Base-by-base conservation (phyloP, 2,888 invertebrate genomes). In the Drosophila vallismaia region DNA sequence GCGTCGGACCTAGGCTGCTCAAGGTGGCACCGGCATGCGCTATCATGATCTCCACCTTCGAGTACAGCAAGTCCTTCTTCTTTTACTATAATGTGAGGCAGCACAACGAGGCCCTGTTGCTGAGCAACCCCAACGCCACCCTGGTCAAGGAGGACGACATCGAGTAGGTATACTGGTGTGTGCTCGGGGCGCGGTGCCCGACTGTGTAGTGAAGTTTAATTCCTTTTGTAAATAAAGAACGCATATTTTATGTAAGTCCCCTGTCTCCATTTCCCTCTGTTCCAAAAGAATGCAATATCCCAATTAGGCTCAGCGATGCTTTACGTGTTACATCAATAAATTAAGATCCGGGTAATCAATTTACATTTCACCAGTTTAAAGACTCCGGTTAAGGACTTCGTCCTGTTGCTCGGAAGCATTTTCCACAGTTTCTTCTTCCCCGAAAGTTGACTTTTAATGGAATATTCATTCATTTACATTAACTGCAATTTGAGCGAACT, bases 11-110 rank as follows among this genome's bases (percentile, higher is more conserved):
- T 0, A 93, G 99, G 73, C 92, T 99, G 73, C 94, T 97, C 10
- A 99, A 99, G 93, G 98, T 99, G 3, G 97, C 98, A 3, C 99
- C 99, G 1, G 98, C 99, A 0, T 99, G 99, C 91, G 99, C 99
- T 4, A 98, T 99, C 26, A 99, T 99, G 99, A 99, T 99, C 79
- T 96, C 98, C 3, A 95, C 97, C 0, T 99, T 98, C 90, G 99
- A 99, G 93, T 97, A 97, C 90, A 97, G 97, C 76, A 99, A 99
- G 92, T 93, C 94, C 63, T 97, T 96, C 90, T 97, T 97, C 90
- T 94, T 94, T 92, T 91, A 93, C 89, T 92, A 94, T 89, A 93
- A 94, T 74, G 90, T 93, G 6, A 91, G 92, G 72, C 92, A 93
- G 74, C 88, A 86, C 53, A 74, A 88, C 49, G 75, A 88, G 53